Conservation (phyloP, 2,797 vertebrate species). For the Gallinago nigripennis region DNA sequence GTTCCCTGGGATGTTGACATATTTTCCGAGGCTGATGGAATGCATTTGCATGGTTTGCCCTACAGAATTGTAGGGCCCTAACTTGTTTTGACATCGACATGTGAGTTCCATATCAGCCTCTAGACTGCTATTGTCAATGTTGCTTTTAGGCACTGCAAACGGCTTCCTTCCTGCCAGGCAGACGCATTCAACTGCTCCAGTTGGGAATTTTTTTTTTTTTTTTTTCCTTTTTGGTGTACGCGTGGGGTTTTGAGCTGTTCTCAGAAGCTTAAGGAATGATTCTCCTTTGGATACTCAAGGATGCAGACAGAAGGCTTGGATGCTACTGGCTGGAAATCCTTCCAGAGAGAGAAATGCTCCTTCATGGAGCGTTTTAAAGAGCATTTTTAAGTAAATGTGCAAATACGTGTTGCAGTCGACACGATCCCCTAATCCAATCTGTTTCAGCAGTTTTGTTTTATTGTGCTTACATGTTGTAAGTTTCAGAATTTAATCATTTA, state of each 20-base stretch:
- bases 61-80: constrained; percentile 48
- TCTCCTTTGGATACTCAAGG: constrained; percentile 27
- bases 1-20: constrained; percentile 67
- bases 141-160: constrained; percentile 63
- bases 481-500: background rate
- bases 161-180: constrained; percentile 61
- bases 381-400: background rate
- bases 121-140: constrained; percentile 62
- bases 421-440: fast-evolving
- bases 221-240: background rate
- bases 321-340: constrained; percentile 10
- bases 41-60: constrained; percentile 66
- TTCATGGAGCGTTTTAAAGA: background rate
- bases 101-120: constrained; percentile 65
- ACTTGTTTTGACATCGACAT: constrained; percentile 68
- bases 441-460: background rate
- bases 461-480: background rate
- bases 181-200: constrained; percentile 58
- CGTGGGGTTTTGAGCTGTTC: constrained; percentile 28
- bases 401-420: background rate
- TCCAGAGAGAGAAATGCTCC: background rate
- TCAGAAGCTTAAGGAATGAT: constrained; percentile 45
- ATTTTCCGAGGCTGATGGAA: constrained; percentile 60
- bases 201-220: constrained; percentile 28
- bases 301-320: constrained; percentile 18